Percentiles rank a stretch among this genome's conserved stretches.
Conservation (phyloP, 2,113 vertebrate genomes). For the Anarrhichthys ocellatus region DNA sequence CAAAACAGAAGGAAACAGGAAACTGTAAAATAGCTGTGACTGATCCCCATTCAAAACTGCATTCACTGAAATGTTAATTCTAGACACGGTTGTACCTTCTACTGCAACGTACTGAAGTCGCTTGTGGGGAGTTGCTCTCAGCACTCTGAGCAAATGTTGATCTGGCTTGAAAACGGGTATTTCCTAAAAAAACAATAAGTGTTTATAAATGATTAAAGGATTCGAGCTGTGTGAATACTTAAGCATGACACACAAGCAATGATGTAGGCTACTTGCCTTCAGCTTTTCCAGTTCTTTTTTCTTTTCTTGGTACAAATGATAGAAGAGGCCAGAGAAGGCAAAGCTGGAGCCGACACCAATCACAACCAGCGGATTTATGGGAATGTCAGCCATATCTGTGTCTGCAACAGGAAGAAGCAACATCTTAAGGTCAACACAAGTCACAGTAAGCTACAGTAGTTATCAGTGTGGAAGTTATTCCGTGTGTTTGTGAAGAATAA, state of each 20-base stretch:
- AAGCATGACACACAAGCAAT: fast-evolving
- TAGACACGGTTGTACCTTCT: slow-evolving; percentile 74
- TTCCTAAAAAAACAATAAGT: slow-evolving; percentile 60
- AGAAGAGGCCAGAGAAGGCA: slow-evolving; percentile 81
- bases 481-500: not conserved
- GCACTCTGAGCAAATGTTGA: slow-evolving; percentile 69
- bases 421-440: not conserved
- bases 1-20: not conserved
- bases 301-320: slow-evolving; percentile 78
- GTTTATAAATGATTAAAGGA: not conserved
- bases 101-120: slow-evolving; percentile 82
- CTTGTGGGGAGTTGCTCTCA: slow-evolving; percentile 69
- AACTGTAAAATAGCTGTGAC: fast-evolving
- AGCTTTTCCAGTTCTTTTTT: slow-evolving; percentile 72
- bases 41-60: not conserved
- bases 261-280: slow-evolving; percentile 60
- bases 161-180: slow-evolving; percentile 80
- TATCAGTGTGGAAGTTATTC: no score
- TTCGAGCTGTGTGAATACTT: not conserved
- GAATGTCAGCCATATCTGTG: slow-evolving; percentile 76
- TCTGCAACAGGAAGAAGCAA: not conserved
- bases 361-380: slow-evolving; percentile 69
- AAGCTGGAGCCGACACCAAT: slow-evolving; percentile 80
- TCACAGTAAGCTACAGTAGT: not conserved
- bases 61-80: not conserved